Evolutionary conservation across 1,140 invertebrate genomes (phyloP), one percentile per base, ranked within the genome.

Genomic region (Phymastichus coffea): DNA sequence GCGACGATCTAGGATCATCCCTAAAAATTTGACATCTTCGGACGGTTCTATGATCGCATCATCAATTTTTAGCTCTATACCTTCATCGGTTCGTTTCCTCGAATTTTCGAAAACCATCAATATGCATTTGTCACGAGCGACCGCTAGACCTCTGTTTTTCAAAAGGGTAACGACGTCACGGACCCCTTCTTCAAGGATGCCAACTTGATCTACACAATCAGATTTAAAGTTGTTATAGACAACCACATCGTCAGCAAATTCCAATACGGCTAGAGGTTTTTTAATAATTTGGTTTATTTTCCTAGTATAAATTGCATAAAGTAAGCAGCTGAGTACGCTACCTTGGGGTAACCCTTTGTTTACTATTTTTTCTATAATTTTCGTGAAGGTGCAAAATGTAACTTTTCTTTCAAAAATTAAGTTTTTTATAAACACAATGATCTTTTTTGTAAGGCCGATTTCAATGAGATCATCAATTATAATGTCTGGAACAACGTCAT

Each of bases 241-340:
- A 14, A n/a, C 53, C 0, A 62, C 28, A 28, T 62, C 60, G 23
- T 62, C 60, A n/a, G 53, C 53, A 28, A 47, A 62, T 28, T 62
- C 35, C 1, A 55, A 3, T 17, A 59, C 28, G 2, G 22, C 6
- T 49, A 44, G 37, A 6, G 30, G 6, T 33, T 33, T 6, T 8
- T 33, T 33, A 33, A 33, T 33, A 14, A 8, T 33, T 33, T 8
- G 14, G 6, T 33, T 33, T 33, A 33, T 8, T 8, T 8, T 8
- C 7, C 14, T 33, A 8, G 30, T n/a, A n/a, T n/a, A n/a, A n/a
- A n/a, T n/a, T n/a, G n/a, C n/a, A n/a, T n/a, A n/a, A n/a, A n/a
- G n/a, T n/a, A n/a, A n/a, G n/a, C n/a, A n/a, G n/a, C n/a, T n/a
- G n/a, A n/a, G n/a, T n/a, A n/a, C n/a, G n/a, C n/a, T n/a, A n/a